A percentile compares a stretch with the other conserved stretches of the same genome.
Evolutionary conservation across 1,140 invertebrate genomes (phyloP).

Genomic region (Panagrolaimus sp.): DNA sequence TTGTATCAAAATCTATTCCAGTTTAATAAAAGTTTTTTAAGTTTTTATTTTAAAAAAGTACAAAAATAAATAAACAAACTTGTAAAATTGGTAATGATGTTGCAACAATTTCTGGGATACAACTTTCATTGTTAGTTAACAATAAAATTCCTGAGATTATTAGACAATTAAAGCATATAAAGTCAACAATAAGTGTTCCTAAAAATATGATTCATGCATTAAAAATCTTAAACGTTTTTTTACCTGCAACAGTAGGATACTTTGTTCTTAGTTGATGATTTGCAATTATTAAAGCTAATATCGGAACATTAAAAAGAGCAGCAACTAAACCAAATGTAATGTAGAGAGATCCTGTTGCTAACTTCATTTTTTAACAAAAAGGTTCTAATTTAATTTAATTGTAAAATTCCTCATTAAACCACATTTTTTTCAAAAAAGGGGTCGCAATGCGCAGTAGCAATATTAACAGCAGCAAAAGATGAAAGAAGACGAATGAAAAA

Average conservation of each 20-base stretch:
- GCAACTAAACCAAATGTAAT: neutral
- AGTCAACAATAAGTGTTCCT: conserved; percentile 4
- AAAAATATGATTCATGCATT: neutral
- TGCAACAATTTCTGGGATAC: neutral
- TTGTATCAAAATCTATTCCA: conserved; percentile 20
- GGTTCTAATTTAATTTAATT: too few species aligned
- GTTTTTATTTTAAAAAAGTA: neutral
- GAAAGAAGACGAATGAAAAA: too few species aligned
- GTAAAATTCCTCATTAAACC: too few species aligned
- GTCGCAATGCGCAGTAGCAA: too few species aligned
- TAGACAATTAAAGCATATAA: conserved; percentile 9
- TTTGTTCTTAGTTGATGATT: too few species aligned
- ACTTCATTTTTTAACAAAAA: too few species aligned
- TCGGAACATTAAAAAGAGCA: neutral
- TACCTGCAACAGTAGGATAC: neutral
- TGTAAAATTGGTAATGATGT: conserved; percentile 3
- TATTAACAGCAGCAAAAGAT: too few species aligned
- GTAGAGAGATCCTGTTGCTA: neutral
- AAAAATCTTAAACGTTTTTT: neutral
- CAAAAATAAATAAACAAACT: neutral
- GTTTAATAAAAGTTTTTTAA: too few species aligned
- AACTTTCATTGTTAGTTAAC: neutral
- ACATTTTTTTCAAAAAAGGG: too few species aligned
- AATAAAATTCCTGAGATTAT: conserved; percentile 1
- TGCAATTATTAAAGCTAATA: too few species aligned